phyloP scores from a whole-genome alignment of 1,140 invertebrate genomes.

The Microplitis demolitor region DNA sequence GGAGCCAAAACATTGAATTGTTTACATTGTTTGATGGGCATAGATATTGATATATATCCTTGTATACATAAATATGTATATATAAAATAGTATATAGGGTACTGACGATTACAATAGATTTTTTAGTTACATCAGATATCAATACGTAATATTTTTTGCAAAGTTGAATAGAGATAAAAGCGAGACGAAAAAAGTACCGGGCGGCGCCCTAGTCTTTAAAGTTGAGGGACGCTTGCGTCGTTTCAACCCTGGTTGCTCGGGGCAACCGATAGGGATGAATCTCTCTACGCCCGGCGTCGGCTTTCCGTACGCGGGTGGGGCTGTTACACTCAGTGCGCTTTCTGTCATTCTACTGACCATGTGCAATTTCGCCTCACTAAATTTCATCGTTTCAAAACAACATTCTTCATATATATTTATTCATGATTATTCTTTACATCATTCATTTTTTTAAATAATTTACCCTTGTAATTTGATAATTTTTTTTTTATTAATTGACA shows the following conservation, averaged over 20 bases:
- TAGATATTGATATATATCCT: too few species aligned
- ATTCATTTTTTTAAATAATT: neutral
- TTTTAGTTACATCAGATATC: neutral
- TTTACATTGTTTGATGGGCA: too few species aligned
- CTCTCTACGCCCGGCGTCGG: constrained; percentile 53
- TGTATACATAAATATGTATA: too few species aligned
- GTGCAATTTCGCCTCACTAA: constrained; percentile 33
- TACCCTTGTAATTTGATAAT: too few species aligned
- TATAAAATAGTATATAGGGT: too few species aligned
- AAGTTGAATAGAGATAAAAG: neutral
- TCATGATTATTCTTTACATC: neutral
- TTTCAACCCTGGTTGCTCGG: constrained; percentile 44
- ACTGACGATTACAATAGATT: too few species aligned
- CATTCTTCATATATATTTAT: too few species aligned
- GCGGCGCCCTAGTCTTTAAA: constrained; percentile 4
- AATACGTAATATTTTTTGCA: neutral
- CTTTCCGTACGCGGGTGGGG: constrained; percentile 51
- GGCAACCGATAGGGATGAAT: constrained; percentile 56
- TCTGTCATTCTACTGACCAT: constrained; percentile 48
- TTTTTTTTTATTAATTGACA: too few species aligned
- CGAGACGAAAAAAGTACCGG: neutral
- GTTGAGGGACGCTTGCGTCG: constrained; percentile 48
- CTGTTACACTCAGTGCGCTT: constrained; percentile 51
- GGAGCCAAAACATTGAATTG: too few species aligned
- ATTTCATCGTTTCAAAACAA: neutral